Evolutionary conservation across 2,888 invertebrate species (phyloP).

Genomic region (Epinotia bilunana): DNA sequence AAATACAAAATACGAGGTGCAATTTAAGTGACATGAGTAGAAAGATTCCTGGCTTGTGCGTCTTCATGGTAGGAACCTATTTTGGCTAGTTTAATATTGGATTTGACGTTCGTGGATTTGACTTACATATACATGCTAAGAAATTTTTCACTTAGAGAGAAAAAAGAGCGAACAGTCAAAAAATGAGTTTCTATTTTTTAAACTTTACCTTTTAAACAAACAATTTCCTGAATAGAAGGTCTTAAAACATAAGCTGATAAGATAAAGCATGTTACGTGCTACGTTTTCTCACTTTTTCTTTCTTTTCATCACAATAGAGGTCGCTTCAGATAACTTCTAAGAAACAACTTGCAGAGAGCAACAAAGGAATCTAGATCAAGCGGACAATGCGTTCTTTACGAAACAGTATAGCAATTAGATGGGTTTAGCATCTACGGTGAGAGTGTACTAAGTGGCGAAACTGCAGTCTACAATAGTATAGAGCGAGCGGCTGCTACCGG

Average conservation of each 20-base stretch:
- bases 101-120: too few relatives aligned
- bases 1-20: too few relatives aligned
- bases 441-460: constrained; percentile 81
- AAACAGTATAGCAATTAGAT: constrained; percentile 75
- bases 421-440: constrained; percentile 72
- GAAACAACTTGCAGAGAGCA: constrained; percentile 60
- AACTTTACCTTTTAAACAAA: neutral
- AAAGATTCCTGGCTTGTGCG: too few relatives aligned
- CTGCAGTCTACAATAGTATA: constrained; percentile 66
- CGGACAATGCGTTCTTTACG: constrained; percentile 78
- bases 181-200: neutral
- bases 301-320: constrained; percentile 57
- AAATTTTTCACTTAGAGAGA: too few relatives aligned
- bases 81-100: too few relatives aligned
- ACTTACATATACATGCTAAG: too few relatives aligned
- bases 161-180: too few relatives aligned
- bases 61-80: too few relatives aligned
- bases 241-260: constrained; percentile 4
- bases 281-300: constrained; percentile 34
- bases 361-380: constrained; percentile 77
- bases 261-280: constrained; percentile 2
- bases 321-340: constrained; percentile 60
- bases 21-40: too few relatives aligned
- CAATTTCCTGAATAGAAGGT: neutral
- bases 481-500: constrained; percentile 59